Percentiles rank a stretch among this genome's conserved stretches.
Conservation (phyloP, 2,888 invertebrate genomes). For the Oeneis ivallda region DNA sequence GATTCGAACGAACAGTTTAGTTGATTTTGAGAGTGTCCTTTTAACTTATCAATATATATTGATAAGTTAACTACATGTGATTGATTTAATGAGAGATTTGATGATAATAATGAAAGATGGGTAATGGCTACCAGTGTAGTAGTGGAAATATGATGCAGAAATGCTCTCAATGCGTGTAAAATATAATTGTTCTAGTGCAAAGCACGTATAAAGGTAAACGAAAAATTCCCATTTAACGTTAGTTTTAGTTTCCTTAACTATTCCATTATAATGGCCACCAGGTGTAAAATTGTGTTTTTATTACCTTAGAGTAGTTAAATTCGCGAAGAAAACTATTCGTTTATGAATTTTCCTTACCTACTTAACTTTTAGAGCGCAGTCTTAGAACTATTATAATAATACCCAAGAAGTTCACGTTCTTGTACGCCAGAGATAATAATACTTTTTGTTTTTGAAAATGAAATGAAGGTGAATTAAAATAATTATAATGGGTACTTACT, state of each 20-base stretch:
- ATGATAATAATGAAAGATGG: background rate
- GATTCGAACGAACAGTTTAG: too few species aligned
- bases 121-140: too few species aligned
- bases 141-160: too few species aligned
- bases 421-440: slow-evolving; percentile 22
- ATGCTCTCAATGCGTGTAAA: too few species aligned
- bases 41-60: too few species aligned
- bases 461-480: background rate
- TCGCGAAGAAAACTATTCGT: slow-evolving; percentile 22
- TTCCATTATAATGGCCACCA: slow-evolving; percentile 30
- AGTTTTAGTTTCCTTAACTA: slow-evolving; percentile 34
- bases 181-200: too few species aligned
- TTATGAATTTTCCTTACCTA: slow-evolving; percentile 33
- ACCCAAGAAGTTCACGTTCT: slow-evolving; percentile 25
- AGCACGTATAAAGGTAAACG: too few species aligned
- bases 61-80: too few species aligned
- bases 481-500: too few species aligned
- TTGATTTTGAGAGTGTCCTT: too few species aligned
- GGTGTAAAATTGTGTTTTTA: slow-evolving; percentile 38
- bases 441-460: slow-evolving; percentile 7
- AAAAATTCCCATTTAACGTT: slow-evolving; percentile 16
- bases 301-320: slow-evolving; percentile 27
- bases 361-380: slow-evolving; percentile 34
- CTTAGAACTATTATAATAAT: slow-evolving; percentile 32
- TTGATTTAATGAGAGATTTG: too few species aligned